These are phyloP conservation scores for Hoplostethus atlanticus DNA, from an alignment of 2,797 vertebrate species.

Conservation along the genomic window DNA sequence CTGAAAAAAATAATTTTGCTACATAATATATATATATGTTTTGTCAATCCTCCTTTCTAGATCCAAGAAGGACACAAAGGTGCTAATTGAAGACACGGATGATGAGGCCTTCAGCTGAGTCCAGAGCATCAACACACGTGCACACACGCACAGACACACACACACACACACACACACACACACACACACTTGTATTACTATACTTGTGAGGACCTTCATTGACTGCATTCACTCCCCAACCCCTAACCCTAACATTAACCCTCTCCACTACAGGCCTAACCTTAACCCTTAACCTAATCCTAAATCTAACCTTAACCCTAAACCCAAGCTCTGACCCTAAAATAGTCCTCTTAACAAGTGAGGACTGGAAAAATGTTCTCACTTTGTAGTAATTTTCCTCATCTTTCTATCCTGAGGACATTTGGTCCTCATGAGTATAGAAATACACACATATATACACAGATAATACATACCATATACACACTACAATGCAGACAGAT, in stretches of 20 bases:
- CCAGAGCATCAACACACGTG: conserved; percentile 58
- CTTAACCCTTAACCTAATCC: not conserved
- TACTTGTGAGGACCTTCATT: conserved; percentile 64
- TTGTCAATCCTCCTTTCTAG: conserved; percentile 72
- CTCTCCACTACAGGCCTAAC: conserved; percentile 1
- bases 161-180: conserved; percentile 10
- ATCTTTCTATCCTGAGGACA: conserved; percentile 40
- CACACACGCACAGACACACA: conserved; percentile 23
- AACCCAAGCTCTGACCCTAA: no score
- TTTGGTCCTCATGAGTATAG: conserved; percentile 69
- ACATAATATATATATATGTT: conserved; percentile 1
- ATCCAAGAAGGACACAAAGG: conserved; percentile 96
- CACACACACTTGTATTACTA: conserved; percentile 1
- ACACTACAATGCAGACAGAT: conserved; percentile 41
- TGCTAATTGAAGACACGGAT: conserved; percentile 97
- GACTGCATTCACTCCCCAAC: conserved; percentile 30
- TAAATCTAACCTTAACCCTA: no score
- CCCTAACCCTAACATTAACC: conserved; percentile 30
- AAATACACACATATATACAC: conserved; percentile 10
- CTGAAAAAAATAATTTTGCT: not conserved
- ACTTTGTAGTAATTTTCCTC: conserved; percentile 57
- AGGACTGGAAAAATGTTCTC: conserved; percentile 31
- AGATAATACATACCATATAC: conserved; percentile 18
- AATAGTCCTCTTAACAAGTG: conserved; percentile 35
- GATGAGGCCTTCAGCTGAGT: conserved; percentile 95